Evolutionary conservation across 2,113 vertebrate species (phyloP).

Genomic region (Anarhynchus alexandrinus): DNA sequence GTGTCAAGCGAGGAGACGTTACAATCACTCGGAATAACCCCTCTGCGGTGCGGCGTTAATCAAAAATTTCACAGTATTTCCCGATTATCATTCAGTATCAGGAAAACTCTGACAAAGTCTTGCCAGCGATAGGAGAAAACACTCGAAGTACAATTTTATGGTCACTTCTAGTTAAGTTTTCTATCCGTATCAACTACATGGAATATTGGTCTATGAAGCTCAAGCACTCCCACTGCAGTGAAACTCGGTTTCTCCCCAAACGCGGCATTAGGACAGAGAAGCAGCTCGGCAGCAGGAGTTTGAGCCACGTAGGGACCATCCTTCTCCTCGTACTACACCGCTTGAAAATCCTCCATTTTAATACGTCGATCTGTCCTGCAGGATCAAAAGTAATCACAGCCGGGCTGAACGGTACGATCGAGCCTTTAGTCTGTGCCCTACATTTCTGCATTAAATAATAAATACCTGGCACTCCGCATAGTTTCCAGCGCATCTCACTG

Average conservation of each 20-base stretch:
- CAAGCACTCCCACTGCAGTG: fast-evolving
- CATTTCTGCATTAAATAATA: constrained; percentile 65
- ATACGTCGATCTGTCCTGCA: neutral
- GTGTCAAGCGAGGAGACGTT: neutral
- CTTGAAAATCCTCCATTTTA: neutral
- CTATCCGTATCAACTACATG: neutral
- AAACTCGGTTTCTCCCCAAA: neutral
- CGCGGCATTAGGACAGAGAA: fast-evolving
- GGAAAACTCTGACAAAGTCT: neutral
- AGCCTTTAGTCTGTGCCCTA: constrained; percentile 36
- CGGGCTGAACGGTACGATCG: neutral
- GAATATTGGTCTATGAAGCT: neutral
- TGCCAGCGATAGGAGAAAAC: neutral
- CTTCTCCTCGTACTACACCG: neutral
- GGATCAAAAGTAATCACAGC: constrained; percentile 41
- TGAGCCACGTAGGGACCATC: neutral
- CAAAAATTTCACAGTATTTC: neutral
- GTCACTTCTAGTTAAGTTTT: neutral
- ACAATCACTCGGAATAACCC: neutral
- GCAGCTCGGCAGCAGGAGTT: too few species aligned
- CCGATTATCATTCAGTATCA: neutral
- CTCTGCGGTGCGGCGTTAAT: fast-evolving
- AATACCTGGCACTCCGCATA: constrained; percentile 36
- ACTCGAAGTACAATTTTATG: fast-evolving
- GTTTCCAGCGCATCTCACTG: constrained; percentile 46